phyloP scores from a whole-genome alignment of 2,113 vertebrate species.

The Phycodurus eques region DNA sequence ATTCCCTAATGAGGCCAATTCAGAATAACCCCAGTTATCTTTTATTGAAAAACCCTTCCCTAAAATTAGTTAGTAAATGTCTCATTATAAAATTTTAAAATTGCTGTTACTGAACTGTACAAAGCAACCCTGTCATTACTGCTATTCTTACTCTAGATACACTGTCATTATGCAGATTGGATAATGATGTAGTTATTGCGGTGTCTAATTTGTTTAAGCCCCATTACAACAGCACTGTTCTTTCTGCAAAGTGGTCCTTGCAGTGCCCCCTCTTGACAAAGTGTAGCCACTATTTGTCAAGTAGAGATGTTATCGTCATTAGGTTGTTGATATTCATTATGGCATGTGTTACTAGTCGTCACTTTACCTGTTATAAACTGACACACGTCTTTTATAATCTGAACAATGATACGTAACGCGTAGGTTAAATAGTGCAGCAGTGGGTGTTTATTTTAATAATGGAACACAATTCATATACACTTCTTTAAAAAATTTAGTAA shows the following conservation, averaged over 20 bases:
- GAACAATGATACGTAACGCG: background rate
- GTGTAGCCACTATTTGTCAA: background rate
- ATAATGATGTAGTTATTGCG: slow-evolving; percentile 41
- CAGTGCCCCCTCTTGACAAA: background rate
- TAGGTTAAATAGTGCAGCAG: background rate
- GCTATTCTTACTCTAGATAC: slow-evolving; percentile 35
- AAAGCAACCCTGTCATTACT: slow-evolving; percentile 16
- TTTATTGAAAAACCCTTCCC: slow-evolving; percentile 22
- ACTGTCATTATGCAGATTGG: slow-evolving; percentile 44
- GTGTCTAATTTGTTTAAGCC: slow-evolving; percentile 19
- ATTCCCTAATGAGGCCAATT: background rate
- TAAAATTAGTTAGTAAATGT: slow-evolving; percentile 30
- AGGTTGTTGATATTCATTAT: slow-evolving; percentile 2
- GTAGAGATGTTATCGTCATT: slow-evolving; percentile 5
- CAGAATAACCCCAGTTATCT: slow-evolving; percentile 16
- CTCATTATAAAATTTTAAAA: slow-evolving; percentile 25
- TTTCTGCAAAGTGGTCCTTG: background rate
- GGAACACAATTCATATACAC: background rate
- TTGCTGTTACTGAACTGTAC: slow-evolving; percentile 3
- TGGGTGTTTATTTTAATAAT: background rate
- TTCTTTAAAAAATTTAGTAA: background rate
- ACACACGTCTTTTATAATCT: background rate
- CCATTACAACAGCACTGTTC: slow-evolving; percentile 22
- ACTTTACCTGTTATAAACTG: background rate
- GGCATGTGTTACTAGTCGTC: background rate